Conservation (phyloP, 2,113 vertebrate species). For the Arothron firmamentum region DNA sequence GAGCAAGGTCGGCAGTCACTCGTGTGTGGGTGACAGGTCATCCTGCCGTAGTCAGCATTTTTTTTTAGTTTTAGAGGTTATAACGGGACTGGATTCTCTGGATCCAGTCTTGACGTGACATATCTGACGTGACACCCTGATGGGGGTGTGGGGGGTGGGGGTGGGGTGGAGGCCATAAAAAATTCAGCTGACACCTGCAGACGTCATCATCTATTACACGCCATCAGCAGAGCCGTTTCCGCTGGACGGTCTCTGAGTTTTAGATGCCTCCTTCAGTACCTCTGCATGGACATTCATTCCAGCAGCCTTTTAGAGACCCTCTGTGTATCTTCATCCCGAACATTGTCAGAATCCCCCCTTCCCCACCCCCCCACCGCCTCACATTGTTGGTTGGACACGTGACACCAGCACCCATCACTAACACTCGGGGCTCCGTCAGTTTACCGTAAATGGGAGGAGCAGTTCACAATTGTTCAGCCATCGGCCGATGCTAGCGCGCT, state of each 20-base stretch:
- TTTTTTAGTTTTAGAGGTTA: constrained; percentile 48
- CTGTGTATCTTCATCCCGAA: not conserved
- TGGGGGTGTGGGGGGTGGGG: constrained; percentile 44
- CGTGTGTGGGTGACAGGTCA: constrained; percentile 37
- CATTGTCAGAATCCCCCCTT: not conserved
- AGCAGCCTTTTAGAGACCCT: not conserved
- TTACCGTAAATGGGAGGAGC: not conserved
- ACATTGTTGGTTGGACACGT: constrained; percentile 18
- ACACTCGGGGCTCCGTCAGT: constrained; percentile 3
- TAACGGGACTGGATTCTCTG: constrained; percentile 40
- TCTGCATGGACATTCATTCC: too few relatives aligned
- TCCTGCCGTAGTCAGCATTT: constrained; percentile 63
- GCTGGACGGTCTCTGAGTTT: constrained; percentile 7
- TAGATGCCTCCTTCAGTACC: not conserved
- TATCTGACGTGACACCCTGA: constrained; percentile 61
- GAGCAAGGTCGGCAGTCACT: constrained; percentile 15
- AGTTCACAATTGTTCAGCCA: too few relatives aligned
- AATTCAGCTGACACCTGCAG: constrained; percentile 58
- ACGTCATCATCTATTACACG: constrained; percentile 45
- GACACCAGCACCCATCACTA: constrained; percentile 30
- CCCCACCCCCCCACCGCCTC: not conserved
- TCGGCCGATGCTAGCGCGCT: too few relatives aligned
- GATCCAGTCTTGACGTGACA: constrained; percentile 58
- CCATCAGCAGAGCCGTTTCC: constrained; percentile 51
- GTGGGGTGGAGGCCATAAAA: constrained; percentile 53